Percentiles rank a stretch among this genome's conserved stretches.
Conservation (phyloP, 2,113 vertebrate species). For the Ceratotherium simum region DNA sequence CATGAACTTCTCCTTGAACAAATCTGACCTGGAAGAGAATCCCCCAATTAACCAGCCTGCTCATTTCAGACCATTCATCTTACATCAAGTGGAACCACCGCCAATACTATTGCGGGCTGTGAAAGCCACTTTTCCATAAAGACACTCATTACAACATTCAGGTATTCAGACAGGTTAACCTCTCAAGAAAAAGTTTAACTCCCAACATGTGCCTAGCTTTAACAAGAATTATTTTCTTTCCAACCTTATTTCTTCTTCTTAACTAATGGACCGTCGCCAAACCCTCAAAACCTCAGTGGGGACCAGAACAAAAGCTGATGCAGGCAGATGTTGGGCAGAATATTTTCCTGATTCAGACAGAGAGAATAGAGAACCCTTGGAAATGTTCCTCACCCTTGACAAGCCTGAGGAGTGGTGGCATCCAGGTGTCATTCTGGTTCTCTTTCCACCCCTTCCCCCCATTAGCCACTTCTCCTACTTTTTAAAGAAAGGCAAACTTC, state of each 20-base stretch:
- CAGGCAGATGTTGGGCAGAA: not conserved
- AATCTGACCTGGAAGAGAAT: not conserved
- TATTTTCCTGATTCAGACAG: not conserved
- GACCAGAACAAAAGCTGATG: not conserved
- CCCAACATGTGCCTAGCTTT: not conserved
- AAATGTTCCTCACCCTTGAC: not conserved
- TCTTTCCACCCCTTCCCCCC: not conserved
- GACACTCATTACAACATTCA: not conserved
- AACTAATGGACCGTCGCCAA: not conserved
- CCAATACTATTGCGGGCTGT: not conserved
- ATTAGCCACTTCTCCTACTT: not conserved
- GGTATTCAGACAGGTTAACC: not conserved
- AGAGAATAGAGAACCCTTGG: too few species aligned
- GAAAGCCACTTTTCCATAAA: not conserved
- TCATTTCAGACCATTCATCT: not conserved
- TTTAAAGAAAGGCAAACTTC: not conserved
- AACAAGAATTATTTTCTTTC: not conserved
- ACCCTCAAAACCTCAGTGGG: too few species aligned
- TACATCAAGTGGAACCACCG: not conserved
- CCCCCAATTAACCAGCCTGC: not conserved
- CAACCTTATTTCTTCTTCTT: not conserved
- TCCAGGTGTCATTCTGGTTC: not conserved
- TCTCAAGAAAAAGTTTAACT: not conserved
- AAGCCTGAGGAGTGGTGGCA: not conserved
- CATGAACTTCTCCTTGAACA: not conserved